Base-by-base conservation (phyloP, 2,888 invertebrate species). In the Sinhomidia bicolor region DNA sequence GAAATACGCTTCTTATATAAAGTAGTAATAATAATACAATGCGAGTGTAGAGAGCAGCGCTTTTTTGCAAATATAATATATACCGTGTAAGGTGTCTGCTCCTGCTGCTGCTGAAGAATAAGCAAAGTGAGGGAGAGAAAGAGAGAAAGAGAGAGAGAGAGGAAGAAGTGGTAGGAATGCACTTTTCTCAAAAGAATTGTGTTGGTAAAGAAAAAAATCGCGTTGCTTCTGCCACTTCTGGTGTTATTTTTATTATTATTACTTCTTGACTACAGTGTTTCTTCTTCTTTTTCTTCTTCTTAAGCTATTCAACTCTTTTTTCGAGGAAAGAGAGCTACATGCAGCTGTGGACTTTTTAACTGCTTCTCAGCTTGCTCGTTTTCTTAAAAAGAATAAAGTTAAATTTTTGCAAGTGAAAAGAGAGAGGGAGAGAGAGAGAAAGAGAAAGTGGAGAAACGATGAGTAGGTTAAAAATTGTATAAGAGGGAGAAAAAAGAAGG, bases 161-260 rank as follows among this genome's bases (percentile, higher is more conserved):
- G 68, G 26, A 79, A 26, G 82, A 82, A 82, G 82, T 54, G 26
- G 68, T 65, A 82, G 65, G 82, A 82, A 82, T 82, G 82, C 82
- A 82, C 82, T 82, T 47, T 54, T 54, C 23, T 26, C n/a, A 20
- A 10, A 41, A 23, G 26, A 80, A 36, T 47, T 47, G 71, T 71
- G 41, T 26, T 17, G 36, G 20, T n/a, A n/a, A 10, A 14, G 1
- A 17, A 71, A 71, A 36, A 71, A 41, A 71, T 36, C 20, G 36
- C 36, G 65, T 36, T 44, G 32, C 65, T 65, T 5, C n/a, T 81
- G 6, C n/a, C 29, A 20, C 14, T 78, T 9, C 26, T 57, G 29
- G 10, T 23, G 54, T 54, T 54, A 54, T 32, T 32, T n/a, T 65
- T 32, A 32, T 3, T 23, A 29, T 26, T 7, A 10, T 20, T 47